Evolutionary conservation across 1,140 invertebrate species (phyloP).

Genomic region (Galendromus occidentalis): DNA sequence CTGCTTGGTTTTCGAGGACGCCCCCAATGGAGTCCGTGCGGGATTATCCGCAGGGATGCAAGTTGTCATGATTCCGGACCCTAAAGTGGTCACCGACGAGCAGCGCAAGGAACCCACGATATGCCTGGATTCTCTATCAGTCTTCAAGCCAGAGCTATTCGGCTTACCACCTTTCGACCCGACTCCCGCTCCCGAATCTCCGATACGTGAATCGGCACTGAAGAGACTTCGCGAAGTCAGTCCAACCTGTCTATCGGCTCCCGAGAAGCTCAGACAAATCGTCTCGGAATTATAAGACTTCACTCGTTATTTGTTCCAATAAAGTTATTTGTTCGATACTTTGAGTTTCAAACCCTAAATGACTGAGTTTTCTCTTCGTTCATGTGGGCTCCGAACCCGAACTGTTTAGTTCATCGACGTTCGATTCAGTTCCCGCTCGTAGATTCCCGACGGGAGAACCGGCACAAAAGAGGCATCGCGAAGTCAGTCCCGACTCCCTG

Average conservation of each 20-base stretch:
- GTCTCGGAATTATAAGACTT: background rate
- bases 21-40: slow-evolving; percentile 31
- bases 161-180: slow-evolving; percentile 47
- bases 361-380: slow-evolving; percentile 12
- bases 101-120: slow-evolving; percentile 31
- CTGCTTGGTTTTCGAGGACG: slow-evolving; percentile 38
- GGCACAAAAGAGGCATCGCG: no score
- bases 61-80: slow-evolving; percentile 29
- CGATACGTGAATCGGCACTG: no score
- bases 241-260: background rate
- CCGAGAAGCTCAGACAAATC: background rate
- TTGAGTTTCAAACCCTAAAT: slow-evolving; percentile 24
- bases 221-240: no score
- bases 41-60: slow-evolving; percentile 21
- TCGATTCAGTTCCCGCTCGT: background rate
- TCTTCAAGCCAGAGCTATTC: slow-evolving; percentile 66
- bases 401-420: slow-evolving; percentile 14
- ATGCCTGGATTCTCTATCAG: slow-evolving; percentile 47
- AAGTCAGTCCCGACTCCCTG: no score
- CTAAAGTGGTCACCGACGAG: background rate
- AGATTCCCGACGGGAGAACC: no score
- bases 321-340: background rate
- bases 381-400: slow-evolving; percentile 17
- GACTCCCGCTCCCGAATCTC: background rate
- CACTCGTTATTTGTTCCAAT: background rate